Percentiles rank a stretch among this genome's conserved stretches.
Conservation (phyloP, 1,140 invertebrate species). For the Eurosta solidaginis region DNA sequence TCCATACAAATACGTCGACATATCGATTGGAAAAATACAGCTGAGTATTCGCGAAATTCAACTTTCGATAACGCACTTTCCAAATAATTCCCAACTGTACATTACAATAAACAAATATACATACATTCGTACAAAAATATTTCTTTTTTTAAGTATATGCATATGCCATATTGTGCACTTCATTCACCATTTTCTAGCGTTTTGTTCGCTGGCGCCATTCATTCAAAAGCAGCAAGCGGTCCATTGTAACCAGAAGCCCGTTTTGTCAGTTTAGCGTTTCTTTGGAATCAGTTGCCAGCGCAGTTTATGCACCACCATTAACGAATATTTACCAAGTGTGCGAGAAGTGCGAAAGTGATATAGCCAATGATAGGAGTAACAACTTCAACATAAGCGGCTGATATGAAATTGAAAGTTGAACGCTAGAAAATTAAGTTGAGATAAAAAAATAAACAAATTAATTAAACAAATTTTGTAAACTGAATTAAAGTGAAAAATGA, state of each 20-base stretch:
- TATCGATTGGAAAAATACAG: neutral
- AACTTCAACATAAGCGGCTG: neutral
- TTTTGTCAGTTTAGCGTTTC: neutral
- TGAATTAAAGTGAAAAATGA: no score
- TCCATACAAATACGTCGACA: no score
- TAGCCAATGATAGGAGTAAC: neutral
- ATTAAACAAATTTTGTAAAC: no score
- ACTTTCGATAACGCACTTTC: neutral
- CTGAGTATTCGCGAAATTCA: slow-evolving; percentile 1
- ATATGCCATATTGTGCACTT: neutral
- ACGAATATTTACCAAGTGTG: neutral
- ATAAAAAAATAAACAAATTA: no score
- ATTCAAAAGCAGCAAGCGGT: neutral
- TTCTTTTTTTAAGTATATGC: neutral
- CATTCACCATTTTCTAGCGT: neutral
- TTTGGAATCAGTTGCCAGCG: neutral
- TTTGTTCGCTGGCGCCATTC: neutral
- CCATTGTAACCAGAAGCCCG: neutral
- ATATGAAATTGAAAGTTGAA: neutral
- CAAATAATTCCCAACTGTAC: neutral
- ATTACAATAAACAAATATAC: no score
- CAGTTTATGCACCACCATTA: neutral
- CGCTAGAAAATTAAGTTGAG: neutral
- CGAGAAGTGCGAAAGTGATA: slow-evolving; percentile 17
- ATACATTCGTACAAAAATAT: no score